These are phyloP conservation scores for Premnoplex brunnescens DNA, from an alignment of 2,797 vertebrate species.

Conservation along the genomic window DNA sequence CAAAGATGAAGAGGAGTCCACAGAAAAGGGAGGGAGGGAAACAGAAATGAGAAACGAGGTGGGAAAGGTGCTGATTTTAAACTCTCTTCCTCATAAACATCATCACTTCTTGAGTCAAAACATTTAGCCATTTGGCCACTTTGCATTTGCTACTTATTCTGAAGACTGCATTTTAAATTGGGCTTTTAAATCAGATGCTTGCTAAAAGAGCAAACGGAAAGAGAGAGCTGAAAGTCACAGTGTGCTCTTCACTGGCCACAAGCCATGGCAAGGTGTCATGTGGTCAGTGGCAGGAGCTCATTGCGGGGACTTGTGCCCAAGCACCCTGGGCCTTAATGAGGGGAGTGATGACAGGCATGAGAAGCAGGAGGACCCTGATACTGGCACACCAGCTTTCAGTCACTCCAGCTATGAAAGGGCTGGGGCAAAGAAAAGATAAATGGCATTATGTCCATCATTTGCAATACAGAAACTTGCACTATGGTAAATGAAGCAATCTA, in stretches of 20 bases:
- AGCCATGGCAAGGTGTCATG: fast-evolving
- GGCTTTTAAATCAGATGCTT: neutral
- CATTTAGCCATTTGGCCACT: neutral
- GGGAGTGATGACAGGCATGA: neutral
- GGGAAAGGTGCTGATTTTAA: neutral
- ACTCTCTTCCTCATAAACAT: neutral
- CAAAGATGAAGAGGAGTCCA: neutral
- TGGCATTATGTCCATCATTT: neutral
- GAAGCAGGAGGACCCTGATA: neutral
- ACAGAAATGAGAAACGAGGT: neutral
- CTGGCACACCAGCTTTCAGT: neutral
- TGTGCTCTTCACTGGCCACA: neutral
- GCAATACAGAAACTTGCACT: neutral
- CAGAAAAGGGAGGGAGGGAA: neutral
- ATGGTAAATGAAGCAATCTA: neutral
- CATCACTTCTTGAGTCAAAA: neutral
- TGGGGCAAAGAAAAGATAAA: neutral
- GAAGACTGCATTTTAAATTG: neutral
- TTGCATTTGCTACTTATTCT: neutral
- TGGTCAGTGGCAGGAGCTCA: neutral
- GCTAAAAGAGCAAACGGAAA: neutral
- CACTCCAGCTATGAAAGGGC: neutral
- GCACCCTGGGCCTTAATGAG: neutral
- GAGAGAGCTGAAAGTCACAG: neutral
- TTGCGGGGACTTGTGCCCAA: fast-evolving